Base-by-base conservation (phyloP, 2,888 invertebrate species). In the Arctia plantaginis region DNA sequence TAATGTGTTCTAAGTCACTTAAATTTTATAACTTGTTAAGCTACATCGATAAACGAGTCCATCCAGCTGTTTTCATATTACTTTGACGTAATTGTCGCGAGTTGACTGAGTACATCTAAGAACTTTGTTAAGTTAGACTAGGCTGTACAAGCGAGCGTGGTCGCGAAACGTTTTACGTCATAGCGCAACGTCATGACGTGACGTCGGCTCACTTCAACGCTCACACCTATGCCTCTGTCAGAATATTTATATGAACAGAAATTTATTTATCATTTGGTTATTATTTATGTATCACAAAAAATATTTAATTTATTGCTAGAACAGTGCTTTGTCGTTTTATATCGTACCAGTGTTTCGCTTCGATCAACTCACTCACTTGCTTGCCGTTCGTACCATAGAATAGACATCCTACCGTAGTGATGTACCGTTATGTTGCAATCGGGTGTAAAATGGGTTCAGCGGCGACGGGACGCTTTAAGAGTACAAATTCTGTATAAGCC, bases 401-500 rank as follows among this genome's bases (percentile, higher is more conserved):
- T 67, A 66, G 69, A 78, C 72, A 67, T 75, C 80, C 7, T 66
- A 75, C 73, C 73, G 74, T 81, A 82, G 79, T 82, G 75, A 76
- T 80, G 80, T 81, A 70, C 80, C 76, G 77, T 80, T 84, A 65
- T 77, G 81, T 83, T 80, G 83, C 85, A 79, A 83, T 78, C 77
- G 83, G 81, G 82, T 86, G 83, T 83, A 67, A 76, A 79, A 80
- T 79, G 83, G 79, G 76, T 85, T 90, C 90, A 90, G 91, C 91
- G 92, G 92, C 94, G 93, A 91, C 92, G 92, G 93, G 91, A 94
- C 92, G 92, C 93, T 93, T 89, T 84, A 96, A 97, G 96, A 97
- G 97, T 97, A 97, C 97, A 97, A 97, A 97, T 97, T 97, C 97
- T 96, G 96, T 97, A 96, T 96, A 96, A 96, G 96, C 96, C 96